A percentile compares a stretch with the other conserved stretches of the same genome.
Evolutionary conservation across 1,140 invertebrate genomes (phyloP).

Genomic region (Calliphora vicina): DNA sequence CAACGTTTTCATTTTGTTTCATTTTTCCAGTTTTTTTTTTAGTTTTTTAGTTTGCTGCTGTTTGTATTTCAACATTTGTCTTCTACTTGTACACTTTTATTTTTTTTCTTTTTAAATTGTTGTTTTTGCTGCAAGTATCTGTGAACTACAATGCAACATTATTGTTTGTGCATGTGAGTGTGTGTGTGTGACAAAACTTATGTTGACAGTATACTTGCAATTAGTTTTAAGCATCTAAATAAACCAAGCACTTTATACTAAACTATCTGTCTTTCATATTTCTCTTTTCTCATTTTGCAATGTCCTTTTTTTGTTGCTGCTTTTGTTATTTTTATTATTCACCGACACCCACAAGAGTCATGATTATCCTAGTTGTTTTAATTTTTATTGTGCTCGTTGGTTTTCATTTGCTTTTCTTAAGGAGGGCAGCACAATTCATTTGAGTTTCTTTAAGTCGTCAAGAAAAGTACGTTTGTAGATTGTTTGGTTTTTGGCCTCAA

Average conservation of each 20-base stretch:
- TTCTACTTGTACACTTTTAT: background rate
- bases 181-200: background rate
- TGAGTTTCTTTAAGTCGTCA: too few species aligned
- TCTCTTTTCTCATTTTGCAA: background rate
- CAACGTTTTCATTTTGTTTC: background rate
- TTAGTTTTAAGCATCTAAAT: conserved; percentile 31
- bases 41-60: background rate
- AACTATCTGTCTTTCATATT: background rate
- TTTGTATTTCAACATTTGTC: background rate
- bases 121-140: too few species aligned
- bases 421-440: too few species aligned
- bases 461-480: too few species aligned
- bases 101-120: too few species aligned
- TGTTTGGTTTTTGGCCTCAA: too few species aligned
- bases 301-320: background rate
- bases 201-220: conserved; percentile 30
- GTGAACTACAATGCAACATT: background rate
- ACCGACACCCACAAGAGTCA: background rate
- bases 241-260: conserved; percentile 8
- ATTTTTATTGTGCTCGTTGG: background rate
- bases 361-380: background rate
- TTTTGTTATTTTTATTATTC: background rate
- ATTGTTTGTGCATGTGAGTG: background rate
- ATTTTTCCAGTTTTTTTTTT: too few species aligned
- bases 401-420: too few species aligned